phyloP scores from a whole-genome alignment of 2,888 invertebrate genomes.

The Cryptosula pallasiana region DNA sequence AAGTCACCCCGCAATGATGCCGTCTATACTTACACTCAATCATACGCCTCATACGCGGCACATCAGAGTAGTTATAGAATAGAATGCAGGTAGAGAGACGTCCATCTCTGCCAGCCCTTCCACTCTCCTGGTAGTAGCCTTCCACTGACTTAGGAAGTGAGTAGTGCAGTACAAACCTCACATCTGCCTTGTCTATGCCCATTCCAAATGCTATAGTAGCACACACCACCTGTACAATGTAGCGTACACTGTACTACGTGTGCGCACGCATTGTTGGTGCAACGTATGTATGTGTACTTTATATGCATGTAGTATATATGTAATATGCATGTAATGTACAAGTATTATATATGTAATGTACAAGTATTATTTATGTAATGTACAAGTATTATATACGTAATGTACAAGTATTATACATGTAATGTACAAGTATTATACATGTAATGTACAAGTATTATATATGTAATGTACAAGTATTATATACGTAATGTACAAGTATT shows the following conservation, averaged over 20 bases:
- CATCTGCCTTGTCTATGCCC: conserved; percentile 55
- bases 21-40: conserved; percentile 52
- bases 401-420: too few species aligned
- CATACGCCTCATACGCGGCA: conserved; percentile 48
- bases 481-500: too few species aligned
- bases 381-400: too few species aligned
- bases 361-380: too few species aligned
- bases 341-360: too few species aligned
- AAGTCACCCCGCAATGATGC: too few species aligned
- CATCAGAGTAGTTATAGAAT: conserved; percentile 79
- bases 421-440: too few species aligned
- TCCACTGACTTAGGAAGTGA: conserved; percentile 91
- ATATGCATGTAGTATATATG: background rate
- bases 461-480: too few species aligned
- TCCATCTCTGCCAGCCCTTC: conserved; percentile 91
- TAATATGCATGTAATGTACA: too few species aligned
- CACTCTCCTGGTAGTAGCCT: conserved; percentile 95
- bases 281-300: background rate
- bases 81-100: conserved; percentile 75
- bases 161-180: conserved; percentile 78
- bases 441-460: too few species aligned
- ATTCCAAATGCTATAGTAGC: conserved; percentile 55
- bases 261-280: too few species aligned
- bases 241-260: too few species aligned
- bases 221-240: conserved; percentile 48